Evolutionary conservation across 2,888 invertebrate genomes (phyloP).

Genomic region (Pterostichus niger): DNA sequence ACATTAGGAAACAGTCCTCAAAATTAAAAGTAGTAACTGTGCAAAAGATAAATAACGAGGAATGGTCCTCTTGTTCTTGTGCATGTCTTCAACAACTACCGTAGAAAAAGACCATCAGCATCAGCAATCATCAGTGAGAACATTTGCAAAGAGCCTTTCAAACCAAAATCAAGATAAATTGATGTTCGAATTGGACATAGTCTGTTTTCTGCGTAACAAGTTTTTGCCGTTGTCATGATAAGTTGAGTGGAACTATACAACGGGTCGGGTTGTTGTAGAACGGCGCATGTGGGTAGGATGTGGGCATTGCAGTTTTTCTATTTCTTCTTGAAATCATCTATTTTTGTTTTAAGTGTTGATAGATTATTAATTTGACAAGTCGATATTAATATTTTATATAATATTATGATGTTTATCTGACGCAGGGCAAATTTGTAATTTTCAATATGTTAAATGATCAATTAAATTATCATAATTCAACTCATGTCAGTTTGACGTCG

Average conservation of each 20-base stretch:
- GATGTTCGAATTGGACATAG: slow-evolving; percentile 1
- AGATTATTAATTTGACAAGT: slow-evolving; percentile 27
- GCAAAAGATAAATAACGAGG: background rate
- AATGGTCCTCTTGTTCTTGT: background rate
- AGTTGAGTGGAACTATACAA: background rate
- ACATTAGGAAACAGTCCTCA: too few relatives aligned
- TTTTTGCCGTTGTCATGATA: background rate
- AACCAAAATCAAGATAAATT: slow-evolving; percentile 28
- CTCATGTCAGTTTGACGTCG: background rate
- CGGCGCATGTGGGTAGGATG: slow-evolving; percentile 24
- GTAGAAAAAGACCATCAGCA: background rate
- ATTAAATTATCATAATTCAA: background rate
- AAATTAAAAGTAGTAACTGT: too few relatives aligned
- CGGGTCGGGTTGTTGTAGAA: background rate
- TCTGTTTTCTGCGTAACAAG: background rate
- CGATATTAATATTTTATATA: slow-evolving; percentile 29
- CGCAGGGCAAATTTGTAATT: background rate
- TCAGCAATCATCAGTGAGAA: background rate
- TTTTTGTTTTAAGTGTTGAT: background rate
- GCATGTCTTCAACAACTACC: background rate
- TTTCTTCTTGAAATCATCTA: slow-evolving; percentile 15
- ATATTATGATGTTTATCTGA: background rate
- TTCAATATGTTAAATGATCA: background rate
- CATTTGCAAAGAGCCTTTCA: slow-evolving; percentile 2
- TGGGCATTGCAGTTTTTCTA: slow-evolving; percentile 1